phyloP scores from a whole-genome alignment of 2,888 invertebrate genomes.

The Brassicogethes aeneus region DNA sequence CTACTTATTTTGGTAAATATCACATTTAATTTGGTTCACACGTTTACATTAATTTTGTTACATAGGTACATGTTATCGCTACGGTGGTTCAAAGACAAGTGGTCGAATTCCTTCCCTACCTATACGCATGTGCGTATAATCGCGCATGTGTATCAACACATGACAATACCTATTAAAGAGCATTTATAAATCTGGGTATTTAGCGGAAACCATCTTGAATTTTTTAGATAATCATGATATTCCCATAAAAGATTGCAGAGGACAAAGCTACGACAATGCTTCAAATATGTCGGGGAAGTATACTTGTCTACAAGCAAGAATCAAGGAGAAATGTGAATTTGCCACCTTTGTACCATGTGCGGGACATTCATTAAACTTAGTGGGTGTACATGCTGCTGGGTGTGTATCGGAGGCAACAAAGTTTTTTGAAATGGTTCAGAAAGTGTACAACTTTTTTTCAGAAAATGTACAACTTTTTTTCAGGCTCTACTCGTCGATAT shows the following conservation, averaged over 20 bases:
- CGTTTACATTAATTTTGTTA: too few species aligned
- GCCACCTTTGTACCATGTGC: slow-evolving; percentile 23
- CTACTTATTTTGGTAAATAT: too few species aligned
- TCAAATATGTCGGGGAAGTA: slow-evolving; percentile 27
- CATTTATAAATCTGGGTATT: slow-evolving; percentile 27
- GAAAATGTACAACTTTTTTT: too few species aligned
- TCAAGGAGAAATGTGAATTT: slow-evolving; percentile 20
- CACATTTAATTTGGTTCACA: too few species aligned
- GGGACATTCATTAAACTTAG: slow-evolving; percentile 26
- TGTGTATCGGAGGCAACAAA: slow-evolving; percentile 18
- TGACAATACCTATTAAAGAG: slow-evolving; percentile 20
- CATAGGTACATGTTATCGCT: too few species aligned
- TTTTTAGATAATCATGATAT: slow-evolving; percentile 18
- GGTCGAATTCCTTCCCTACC: too few species aligned
- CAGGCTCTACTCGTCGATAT: too few species aligned
- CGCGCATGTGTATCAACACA: too few species aligned
- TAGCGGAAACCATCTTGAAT: slow-evolving; percentile 14
- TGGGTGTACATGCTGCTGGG: slow-evolving; percentile 15
- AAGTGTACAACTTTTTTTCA: too few species aligned
- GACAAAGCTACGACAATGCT: slow-evolving; percentile 28
- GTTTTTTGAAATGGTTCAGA: slow-evolving; percentile 23
- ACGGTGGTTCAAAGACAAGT: too few species aligned
- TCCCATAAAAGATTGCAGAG: slow-evolving; percentile 20
- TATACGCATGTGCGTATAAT: too few species aligned
- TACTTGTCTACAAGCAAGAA: slow-evolving; percentile 22